A percentile compares a stretch with the other conserved stretches of the same genome.
Conservation (phyloP, 2,113 vertebrate genomes). For the Corythornis vintsioides region DNA sequence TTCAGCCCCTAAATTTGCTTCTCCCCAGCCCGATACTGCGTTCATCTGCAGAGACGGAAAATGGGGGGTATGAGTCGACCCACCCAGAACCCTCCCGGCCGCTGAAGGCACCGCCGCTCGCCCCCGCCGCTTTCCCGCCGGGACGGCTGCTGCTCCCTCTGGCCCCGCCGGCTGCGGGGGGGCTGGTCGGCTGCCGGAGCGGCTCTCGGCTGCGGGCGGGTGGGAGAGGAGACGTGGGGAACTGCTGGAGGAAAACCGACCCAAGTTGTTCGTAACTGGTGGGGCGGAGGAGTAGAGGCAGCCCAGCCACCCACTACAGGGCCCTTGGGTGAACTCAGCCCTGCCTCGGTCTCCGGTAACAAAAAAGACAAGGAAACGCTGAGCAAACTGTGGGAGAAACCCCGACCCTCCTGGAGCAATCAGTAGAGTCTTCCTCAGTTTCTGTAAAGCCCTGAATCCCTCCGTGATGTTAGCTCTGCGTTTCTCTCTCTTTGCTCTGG, state of each 20-base stretch:
- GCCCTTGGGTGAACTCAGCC: neutral
- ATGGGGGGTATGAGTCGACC: neutral
- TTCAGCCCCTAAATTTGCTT: accelerated
- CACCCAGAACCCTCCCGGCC: too few relatives aligned
- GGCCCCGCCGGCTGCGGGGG: neutral
- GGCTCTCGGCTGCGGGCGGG: too few relatives aligned
- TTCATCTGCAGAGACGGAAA: neutral
- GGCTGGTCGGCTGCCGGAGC: neutral
- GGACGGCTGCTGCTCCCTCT: neutral
- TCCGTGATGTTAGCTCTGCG: accelerated
- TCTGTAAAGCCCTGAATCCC: neutral
- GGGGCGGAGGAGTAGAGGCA: neutral
- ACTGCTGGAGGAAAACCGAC: neutral
- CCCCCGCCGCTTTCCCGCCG: neutral
- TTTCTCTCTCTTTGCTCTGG: neutral
- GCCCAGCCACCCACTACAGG: neutral
- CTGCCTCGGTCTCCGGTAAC: neutral
- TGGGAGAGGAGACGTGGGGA: neutral
- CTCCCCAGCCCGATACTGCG: neutral
- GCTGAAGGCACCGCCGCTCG: neutral
- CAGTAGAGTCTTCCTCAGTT: neutral
- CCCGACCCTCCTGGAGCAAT: neutral
- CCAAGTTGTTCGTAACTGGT: neutral
- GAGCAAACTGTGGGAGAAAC: neutral
- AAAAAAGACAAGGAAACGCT: neutral